phyloP scores from a whole-genome alignment of 2,888 invertebrate genomes.

The Cosmia pyralina region DNA sequence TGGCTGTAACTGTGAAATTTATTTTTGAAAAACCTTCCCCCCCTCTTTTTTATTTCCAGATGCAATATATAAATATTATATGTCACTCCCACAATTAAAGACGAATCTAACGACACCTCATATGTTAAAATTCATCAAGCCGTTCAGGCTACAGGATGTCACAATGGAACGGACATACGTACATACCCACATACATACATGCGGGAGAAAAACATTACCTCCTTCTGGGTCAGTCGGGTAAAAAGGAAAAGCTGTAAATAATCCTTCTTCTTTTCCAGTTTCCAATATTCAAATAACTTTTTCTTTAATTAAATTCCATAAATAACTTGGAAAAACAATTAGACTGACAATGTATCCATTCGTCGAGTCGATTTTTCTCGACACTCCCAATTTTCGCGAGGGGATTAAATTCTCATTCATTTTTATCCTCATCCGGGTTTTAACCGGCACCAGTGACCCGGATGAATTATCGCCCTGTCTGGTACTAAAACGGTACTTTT shows the following conservation, averaged over 20 bases:
- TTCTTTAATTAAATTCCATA: slow-evolving; percentile 34
- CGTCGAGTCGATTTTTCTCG: slow-evolving; percentile 57
- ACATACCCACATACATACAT: too few species aligned
- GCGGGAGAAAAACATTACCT: neutral
- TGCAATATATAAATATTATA: too few species aligned
- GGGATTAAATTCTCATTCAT: slow-evolving; percentile 67
- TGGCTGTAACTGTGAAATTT: too few species aligned
- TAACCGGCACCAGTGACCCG: slow-evolving; percentile 55
- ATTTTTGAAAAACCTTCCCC: too few species aligned
- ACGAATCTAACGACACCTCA: too few species aligned
- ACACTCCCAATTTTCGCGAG: slow-evolving; percentile 63
- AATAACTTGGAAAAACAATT: slow-evolving; percentile 34
- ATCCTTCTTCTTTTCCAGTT: neutral
- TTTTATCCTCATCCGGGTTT: slow-evolving; percentile 62
- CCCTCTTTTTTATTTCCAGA: too few species aligned
- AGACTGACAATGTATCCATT: slow-evolving; percentile 31
- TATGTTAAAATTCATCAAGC: too few species aligned
- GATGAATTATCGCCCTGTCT: slow-evolving; percentile 68
- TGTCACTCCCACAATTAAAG: too few species aligned
- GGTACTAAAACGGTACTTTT: slow-evolving; percentile 66
- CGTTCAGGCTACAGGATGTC: too few species aligned
- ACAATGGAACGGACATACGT: too few species aligned
- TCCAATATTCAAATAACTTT: slow-evolving; percentile 4
- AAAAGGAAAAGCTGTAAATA: neutral
- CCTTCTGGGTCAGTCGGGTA: neutral